Percentiles rank a stretch among this genome's conserved stretches.
phyloP scores from a whole-genome alignment of 2,113 vertebrate species.

The Dromiciops gliroides region DNA sequence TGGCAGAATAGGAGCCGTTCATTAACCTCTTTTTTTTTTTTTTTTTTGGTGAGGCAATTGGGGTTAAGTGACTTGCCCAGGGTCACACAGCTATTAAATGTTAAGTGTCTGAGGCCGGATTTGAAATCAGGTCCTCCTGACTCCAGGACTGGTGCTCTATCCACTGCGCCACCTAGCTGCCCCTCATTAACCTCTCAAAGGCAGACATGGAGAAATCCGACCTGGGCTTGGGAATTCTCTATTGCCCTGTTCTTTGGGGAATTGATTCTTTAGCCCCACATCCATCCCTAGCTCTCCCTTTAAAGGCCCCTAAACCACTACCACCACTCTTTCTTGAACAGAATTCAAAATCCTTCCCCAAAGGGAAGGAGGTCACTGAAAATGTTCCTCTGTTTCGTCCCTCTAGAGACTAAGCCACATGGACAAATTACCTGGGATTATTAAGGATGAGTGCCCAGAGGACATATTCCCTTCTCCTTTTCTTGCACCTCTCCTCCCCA shows the following conservation, averaged over 20 bases:
- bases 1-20: rapidly evolving
- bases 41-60: too few relatives aligned
- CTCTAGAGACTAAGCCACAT: neutral
- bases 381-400: neutral
- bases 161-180: too few relatives aligned
- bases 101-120: too few relatives aligned
- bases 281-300: neutral
- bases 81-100: too few relatives aligned
- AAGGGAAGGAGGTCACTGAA: neutral
- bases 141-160: too few relatives aligned
- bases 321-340: neutral
- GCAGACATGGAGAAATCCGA: slow-evolving; percentile 3
- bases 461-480: neutral
- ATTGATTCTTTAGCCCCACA: slow-evolving; percentile 62
- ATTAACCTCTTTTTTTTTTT: too few relatives aligned
- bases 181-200: neutral
- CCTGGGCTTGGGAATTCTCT: neutral
- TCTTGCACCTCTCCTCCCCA: neutral
- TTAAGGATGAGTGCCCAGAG: neutral
- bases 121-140: too few relatives aligned
- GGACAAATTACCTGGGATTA: neutral
- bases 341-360: neutral
- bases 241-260: neutral
- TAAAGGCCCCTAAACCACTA: neutral
- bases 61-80: too few relatives aligned